Base-by-base conservation (phyloP, 2,888 invertebrate genomes). In the Acanthococcus lagerstroemiae region DNA sequence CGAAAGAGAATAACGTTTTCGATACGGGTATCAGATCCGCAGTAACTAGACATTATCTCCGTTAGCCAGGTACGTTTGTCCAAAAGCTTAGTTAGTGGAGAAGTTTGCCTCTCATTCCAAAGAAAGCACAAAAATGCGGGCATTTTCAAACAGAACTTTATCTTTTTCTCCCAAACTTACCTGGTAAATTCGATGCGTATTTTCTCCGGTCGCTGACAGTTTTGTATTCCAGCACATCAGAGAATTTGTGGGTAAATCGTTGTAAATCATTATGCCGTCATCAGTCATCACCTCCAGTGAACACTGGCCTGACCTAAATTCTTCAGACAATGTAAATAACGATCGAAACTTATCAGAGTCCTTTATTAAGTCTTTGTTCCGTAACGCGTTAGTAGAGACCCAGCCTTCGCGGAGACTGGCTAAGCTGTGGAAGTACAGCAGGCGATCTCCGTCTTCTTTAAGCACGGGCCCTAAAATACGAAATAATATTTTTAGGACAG, bases 371-470 rank as follows among this genome's bases (percentile, higher is more conserved):
- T n/a, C 25, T 7, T 24, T 61, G 72, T 87, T 85, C 69, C 83
- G 78, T 25, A 87, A 75, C 2, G 83, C 74, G 1, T 79, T 80
- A 0, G 85, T 84, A 15, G 78, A 77, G 1, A 86, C 83, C 71
- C 81, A 83, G 67, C 84, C 82, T 73, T 87, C 86, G 0, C 83
- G 81, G 54, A 78, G 79, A 65, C 86, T 80, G 0, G 86, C 84
- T 69, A 87, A 78, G 0, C 86, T 80, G 73, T 87, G 87, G 78
- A 85, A 87, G 74, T 82, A 87, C 1, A 87, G 76, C 68, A 76
- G 80, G 55, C 84, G 80, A 26, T 72, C 73, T 45, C 73, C 78
- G 79, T 55, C 73, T 3, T 71, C 70, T 4, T n/a, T n/a, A n/a
- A n/a, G n/a, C n/a, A n/a, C n/a, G n/a, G 70, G 71, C 12, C 37